Conservation (phyloP, 2,113 vertebrate species). For the Gasterosteus aculeatus region DNA sequence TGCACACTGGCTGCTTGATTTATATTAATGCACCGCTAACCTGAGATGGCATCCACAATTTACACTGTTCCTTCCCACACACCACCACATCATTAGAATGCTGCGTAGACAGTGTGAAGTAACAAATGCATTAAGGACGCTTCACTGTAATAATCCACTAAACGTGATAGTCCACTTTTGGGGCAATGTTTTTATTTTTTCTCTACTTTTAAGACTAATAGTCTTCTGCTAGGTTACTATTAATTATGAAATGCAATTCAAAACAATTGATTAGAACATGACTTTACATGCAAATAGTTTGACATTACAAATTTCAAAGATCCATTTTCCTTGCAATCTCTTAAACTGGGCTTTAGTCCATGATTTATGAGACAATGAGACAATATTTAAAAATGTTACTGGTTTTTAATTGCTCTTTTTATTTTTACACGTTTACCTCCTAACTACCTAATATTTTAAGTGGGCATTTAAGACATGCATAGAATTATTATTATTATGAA, state of each 20-base stretch:
- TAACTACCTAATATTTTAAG: neutral
- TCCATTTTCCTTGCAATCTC: neutral
- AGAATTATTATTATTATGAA: neutral
- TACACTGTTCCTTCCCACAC: constrained; percentile 36
- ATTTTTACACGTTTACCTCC: neutral
- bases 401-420: neutral
- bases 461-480: neutral
- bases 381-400: neutral
- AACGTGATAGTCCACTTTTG: neutral
- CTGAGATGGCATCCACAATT: constrained; percentile 40
- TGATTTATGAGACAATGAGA: neutral
- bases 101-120: constrained; percentile 1
- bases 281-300: neutral
- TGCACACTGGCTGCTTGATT: constrained; percentile 50
- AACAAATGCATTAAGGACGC: neutral
- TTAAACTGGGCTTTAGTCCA: neutral
- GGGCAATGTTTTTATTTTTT: neutral
- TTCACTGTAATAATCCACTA: neutral
- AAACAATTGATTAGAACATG: neutral
- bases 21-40: constrained; percentile 72
- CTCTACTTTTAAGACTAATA: neutral
- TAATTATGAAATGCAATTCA: neutral
- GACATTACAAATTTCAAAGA: neutral
- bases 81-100: neutral
- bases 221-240: neutral